A percentile compares a stretch with the other conserved stretches of the same genome.
Evolutionary conservation across 2,113 vertebrate species (phyloP).

Genomic region (Ammodramus savannarum): DNA sequence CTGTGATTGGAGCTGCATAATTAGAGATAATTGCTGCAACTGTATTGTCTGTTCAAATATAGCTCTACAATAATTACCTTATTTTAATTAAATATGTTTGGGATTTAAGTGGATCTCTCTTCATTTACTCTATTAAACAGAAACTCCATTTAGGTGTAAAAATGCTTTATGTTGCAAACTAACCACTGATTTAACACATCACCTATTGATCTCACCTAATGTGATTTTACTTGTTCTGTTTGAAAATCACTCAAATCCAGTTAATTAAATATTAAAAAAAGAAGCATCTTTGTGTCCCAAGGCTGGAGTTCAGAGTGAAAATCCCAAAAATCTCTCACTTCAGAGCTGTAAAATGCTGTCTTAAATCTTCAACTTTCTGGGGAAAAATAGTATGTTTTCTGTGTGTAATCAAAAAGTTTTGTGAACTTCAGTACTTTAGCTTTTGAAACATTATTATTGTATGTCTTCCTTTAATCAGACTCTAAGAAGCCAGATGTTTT

Average conservation of each 20-base stretch:
- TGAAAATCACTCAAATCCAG: constrained; percentile 1
- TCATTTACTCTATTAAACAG: constrained; percentile 45
- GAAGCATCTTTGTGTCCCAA: not conserved
- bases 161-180: not conserved
- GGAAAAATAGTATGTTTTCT: not conserved
- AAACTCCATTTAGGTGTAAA: constrained; percentile 53
- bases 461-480: not conserved
- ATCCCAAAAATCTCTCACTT: not conserved
- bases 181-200: not conserved
- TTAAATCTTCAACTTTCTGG: not conserved
- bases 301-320: not conserved
- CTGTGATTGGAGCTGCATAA: constrained; percentile 67
- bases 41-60: constrained; percentile 73
- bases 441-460: not conserved
- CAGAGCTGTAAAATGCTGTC: not conserved
- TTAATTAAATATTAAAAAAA: not conserved
- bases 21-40: constrained; percentile 71
- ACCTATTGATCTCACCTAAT: not conserved
- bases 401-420: not conserved
- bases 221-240: not conserved
- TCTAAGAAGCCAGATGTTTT: not conserved
- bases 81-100: constrained; percentile 77
- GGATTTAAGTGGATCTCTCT: constrained; percentile 57
- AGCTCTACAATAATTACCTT: constrained; percentile 68
- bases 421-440: not conserved